Percentiles rank a stretch among this genome's conserved stretches.
Conservation (phyloP, 2,888 invertebrate genomes). For the Cantharis flavilabris region DNA sequence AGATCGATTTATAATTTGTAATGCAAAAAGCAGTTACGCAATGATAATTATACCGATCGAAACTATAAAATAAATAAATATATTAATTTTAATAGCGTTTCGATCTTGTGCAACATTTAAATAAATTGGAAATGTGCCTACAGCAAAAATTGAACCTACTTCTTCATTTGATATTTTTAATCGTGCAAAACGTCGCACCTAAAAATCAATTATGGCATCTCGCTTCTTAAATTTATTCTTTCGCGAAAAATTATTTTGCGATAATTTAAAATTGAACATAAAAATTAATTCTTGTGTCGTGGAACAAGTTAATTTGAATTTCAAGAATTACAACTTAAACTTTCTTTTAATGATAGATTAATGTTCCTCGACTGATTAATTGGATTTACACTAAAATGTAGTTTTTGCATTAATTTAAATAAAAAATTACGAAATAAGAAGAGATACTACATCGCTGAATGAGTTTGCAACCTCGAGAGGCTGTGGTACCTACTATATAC, state of each 20-base stretch:
- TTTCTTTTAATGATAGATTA: not conserved
- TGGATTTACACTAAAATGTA: not conserved
- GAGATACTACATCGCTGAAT: conserved; percentile 42
- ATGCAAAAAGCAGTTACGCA: not conserved
- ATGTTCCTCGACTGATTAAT: not conserved
- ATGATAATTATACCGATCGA: not conserved
- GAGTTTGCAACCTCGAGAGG: conserved; percentile 48
- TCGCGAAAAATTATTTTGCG: not conserved
- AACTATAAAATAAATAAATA: not conserved
- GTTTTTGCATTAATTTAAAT: not conserved
- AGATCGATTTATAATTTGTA: not conserved
- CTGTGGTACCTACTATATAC: conserved; percentile 50
- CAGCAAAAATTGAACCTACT: not conserved
- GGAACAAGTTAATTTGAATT: not conserved
- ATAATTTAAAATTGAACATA: not conserved
- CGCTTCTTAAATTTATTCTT: not conserved
- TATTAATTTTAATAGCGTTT: not conserved
- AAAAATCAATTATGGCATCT: not conserved
- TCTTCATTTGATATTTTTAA: not conserved
- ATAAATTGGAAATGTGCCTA: not conserved
- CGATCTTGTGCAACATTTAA: not conserved
- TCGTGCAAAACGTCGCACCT: not conserved
- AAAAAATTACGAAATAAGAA: conserved; percentile 35
- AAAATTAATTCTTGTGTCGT: not conserved
- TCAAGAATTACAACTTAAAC: not conserved